A percentile compares a stretch with the other conserved stretches of the same genome.
Evolutionary conservation across 2,113 vertebrate species (phyloP).

Genomic region (Microtus oregoni): DNA sequence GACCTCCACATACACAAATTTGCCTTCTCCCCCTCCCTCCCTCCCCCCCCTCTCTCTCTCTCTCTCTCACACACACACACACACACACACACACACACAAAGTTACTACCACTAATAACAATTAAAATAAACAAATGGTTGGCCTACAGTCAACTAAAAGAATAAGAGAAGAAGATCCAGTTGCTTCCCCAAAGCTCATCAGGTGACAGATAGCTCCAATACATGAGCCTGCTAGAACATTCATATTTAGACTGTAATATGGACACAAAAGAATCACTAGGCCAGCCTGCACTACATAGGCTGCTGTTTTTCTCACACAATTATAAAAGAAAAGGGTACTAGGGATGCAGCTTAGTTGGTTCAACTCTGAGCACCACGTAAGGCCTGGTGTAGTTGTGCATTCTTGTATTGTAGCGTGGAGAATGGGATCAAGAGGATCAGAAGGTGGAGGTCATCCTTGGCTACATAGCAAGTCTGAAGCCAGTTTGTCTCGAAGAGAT

Average conservation of each 20-base stretch:
- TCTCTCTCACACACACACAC: too few relatives aligned
- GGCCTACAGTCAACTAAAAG: neutral
- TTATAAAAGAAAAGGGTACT: neutral
- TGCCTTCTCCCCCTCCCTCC: accelerated
- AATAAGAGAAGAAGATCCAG: neutral
- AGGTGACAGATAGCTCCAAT: neutral
- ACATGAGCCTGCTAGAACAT: too few relatives aligned
- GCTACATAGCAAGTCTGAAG: too few relatives aligned
- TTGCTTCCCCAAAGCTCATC: neutral
- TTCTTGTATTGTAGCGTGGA: neutral
- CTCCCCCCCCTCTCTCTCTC: accelerated
- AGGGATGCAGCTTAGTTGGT: neutral
- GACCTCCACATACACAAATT: neutral
- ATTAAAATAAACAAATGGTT: neutral
- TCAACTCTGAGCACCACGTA: too few relatives aligned
- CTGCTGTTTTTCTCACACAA: neutral
- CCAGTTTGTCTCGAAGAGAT: neutral
- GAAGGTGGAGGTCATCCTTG: neutral
- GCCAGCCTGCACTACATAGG: neutral
- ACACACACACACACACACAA: too few relatives aligned
- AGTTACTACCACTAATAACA: neutral
- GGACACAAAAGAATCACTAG: neutral
- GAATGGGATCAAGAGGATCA: neutral
- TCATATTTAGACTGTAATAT: neutral
- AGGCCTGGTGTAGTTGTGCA: neutral